Conservation (phyloP, 2,113 vertebrate genomes). For the Petromus typicus region DNA sequence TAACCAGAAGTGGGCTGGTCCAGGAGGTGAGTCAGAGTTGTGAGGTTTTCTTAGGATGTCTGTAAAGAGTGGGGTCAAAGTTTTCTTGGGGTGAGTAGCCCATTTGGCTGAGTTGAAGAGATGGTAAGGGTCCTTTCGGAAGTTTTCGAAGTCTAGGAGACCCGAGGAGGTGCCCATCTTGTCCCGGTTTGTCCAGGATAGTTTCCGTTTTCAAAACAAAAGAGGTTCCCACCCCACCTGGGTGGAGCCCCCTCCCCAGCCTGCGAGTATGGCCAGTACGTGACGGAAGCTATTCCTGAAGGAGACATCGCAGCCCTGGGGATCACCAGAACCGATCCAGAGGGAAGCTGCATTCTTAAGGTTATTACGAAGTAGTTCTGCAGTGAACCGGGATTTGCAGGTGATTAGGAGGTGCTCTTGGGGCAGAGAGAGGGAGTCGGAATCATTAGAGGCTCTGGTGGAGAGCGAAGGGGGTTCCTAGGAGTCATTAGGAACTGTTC, state of each 20-base stretch:
- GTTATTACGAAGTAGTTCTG: slow-evolving; percentile 47
- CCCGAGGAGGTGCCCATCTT: background rate
- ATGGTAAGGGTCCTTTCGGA: background rate
- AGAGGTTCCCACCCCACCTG: background rate
- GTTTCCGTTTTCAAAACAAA: background rate
- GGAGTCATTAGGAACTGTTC: slow-evolving; percentile 53
- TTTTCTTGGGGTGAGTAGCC: background rate
- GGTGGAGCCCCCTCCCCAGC: background rate
- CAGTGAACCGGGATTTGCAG: slow-evolving; percentile 14
- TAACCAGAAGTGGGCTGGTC: background rate
- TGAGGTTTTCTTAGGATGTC: background rate
- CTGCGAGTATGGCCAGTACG: background rate
- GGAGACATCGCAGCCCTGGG: background rate
- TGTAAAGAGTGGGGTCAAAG: background rate
- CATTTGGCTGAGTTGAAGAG: background rate
- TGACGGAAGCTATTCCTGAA: slow-evolving; percentile 10
- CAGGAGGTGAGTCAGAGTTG: background rate
- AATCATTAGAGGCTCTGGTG: slow-evolving; percentile 47
- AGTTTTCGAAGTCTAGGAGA: background rate
- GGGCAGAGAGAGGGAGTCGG: background rate
- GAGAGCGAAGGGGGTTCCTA: background rate
- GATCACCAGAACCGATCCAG: slow-evolving; percentile 52
- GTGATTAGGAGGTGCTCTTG: slow-evolving; percentile 67
- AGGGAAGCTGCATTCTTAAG: slow-evolving; percentile 1
- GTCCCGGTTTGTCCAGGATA: background rate